Evolutionary conservation across 2,888 invertebrate species (phyloP).

Genomic region (Pyralis farinalis): DNA sequence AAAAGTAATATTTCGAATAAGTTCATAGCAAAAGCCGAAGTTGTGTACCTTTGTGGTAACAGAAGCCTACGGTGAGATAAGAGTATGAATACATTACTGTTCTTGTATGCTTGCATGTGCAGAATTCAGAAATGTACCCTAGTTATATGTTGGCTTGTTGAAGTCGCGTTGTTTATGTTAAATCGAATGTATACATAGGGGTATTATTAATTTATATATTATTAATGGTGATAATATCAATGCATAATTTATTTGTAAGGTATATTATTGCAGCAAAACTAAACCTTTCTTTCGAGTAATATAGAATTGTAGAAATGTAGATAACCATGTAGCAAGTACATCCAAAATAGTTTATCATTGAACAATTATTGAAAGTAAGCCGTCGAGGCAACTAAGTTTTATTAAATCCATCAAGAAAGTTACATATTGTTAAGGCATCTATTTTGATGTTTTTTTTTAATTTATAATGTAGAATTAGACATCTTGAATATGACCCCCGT

Average conservation of each 20-base stretch:
- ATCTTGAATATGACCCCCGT: constrained; percentile 38
- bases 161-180: constrained; percentile 25
- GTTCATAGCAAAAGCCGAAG: neutral
- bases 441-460: constrained; percentile 6
- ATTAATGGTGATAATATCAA: constrained; percentile 40
- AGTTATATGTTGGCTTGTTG: constrained; percentile 16
- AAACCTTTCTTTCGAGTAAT: constrained; percentile 39
- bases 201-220: constrained; percentile 43
- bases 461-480: constrained; percentile 34
- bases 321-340: constrained; percentile 57
- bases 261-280: constrained; percentile 43
- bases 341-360: constrained; percentile 24
- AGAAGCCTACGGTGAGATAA: neutral
- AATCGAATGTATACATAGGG: constrained; percentile 38
- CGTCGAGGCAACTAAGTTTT: neutral
- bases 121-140: constrained; percentile 10
- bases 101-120: constrained; percentile 16
- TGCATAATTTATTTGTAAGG: constrained; percentile 63
- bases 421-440: neutral
- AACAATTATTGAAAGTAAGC: neutral
- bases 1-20: neutral
- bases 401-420: constrained; percentile 1
- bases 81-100: constrained; percentile 3
- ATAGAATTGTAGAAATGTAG: constrained; percentile 74
- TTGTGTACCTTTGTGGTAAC: neutral